Conservation (phyloP, 2,113 vertebrate species). For the Aptenodytes forsteri region DNA sequence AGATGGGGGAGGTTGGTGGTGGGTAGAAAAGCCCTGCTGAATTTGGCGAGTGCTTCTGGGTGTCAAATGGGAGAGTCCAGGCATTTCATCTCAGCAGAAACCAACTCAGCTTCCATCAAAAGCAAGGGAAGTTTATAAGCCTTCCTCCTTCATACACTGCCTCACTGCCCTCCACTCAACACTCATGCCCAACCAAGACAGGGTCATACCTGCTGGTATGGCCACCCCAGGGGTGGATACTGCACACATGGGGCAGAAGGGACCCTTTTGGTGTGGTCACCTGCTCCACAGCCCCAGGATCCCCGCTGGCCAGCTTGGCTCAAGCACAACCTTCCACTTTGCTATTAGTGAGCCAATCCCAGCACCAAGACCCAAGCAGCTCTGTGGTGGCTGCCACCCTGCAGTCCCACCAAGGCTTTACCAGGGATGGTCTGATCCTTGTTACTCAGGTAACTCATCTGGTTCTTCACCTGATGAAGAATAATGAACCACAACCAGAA, state of each 20-base stretch:
- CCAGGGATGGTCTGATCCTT: neutral
- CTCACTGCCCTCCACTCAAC: accelerated
- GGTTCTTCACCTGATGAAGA: neutral
- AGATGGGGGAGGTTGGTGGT: neutral
- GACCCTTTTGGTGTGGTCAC: neutral
- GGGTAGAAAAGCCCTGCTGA: neutral
- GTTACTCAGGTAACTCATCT: neutral
- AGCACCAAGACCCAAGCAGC: neutral
- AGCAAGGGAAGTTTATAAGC: neutral
- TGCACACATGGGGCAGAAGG: neutral
- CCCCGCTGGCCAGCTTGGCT: too few relatives aligned
- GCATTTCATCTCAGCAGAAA: neutral
- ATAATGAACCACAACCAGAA: neutral
- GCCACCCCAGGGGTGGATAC: neutral
- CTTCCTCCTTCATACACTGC: neutral
- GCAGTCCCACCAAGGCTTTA: neutral
- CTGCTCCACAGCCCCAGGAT: neutral
- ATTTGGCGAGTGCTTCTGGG: neutral
- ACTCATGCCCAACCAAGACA: neutral
- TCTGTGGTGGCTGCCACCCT: neutral
- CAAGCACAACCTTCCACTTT: neutral
- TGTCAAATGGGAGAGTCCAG: neutral
- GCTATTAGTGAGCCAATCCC: too few relatives aligned
- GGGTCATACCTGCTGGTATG: neutral
- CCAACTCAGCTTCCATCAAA: neutral